A percentile compares a stretch with the other conserved stretches of the same genome.
These are phyloP conservation scores for Ischnus inquisitorius DNA, from an alignment of 2,888 invertebrate genomes.

Conservation along the genomic window DNA sequence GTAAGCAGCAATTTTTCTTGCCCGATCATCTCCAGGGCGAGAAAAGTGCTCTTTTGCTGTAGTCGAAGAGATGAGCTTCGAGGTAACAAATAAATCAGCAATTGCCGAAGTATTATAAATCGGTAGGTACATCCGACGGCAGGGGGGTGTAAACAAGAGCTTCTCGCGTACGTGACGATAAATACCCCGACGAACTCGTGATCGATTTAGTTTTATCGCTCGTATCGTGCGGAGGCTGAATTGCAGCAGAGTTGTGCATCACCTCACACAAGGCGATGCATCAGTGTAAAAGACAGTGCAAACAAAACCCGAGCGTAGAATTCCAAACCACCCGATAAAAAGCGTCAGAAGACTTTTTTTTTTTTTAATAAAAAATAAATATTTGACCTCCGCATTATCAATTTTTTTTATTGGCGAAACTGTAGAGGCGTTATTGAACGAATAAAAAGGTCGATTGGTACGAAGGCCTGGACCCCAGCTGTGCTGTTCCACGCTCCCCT, in stretches of 20 bases:
- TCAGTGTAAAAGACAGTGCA: neutral
- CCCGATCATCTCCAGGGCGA: no score
- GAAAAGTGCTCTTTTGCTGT: no score
- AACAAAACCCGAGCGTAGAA: neutral
- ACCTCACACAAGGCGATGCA: neutral
- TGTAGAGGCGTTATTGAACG: conserved; percentile 25
- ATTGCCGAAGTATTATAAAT: neutral
- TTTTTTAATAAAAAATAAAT: conserved; percentile 25
- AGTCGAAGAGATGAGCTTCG: neutral
- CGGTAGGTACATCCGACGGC: neutral
- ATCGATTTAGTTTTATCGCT: conserved; percentile 28
- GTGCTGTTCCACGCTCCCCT: neutral
- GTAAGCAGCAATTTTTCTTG: no score
- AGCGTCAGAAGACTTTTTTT: conserved; percentile 9
- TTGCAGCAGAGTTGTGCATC: conserved; percentile 20
- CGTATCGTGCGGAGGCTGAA: conserved; percentile 8
- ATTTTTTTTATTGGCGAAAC: conserved; percentile 28
- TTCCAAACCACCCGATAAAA: conserved; percentile 7
- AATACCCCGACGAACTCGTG: conserved; percentile 26
- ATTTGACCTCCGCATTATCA: conserved; percentile 24
- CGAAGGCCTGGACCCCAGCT: conserved; percentile 27
- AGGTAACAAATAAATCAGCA: neutral
- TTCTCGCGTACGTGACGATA: conserved; percentile 23
- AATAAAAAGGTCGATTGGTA: conserved; percentile 20
- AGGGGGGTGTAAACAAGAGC: neutral